Evolutionary conservation across 2,113 vertebrate genomes (phyloP), one percentile per base, ranked within the genome.

Genomic region (Sula dactylatra): DNA sequence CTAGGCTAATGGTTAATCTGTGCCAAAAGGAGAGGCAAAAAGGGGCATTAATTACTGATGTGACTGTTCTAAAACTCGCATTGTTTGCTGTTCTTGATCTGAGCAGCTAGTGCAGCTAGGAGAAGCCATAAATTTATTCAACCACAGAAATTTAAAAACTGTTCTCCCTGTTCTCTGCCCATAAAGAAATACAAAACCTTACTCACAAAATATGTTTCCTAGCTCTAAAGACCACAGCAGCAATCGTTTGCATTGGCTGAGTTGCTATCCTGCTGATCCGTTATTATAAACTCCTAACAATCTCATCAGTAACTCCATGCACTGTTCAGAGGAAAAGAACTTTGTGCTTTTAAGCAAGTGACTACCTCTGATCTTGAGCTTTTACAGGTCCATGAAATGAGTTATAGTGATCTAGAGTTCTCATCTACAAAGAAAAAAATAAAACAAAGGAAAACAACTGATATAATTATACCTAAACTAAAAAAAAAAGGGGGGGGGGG

Each of bases 401-500:
- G 8, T 52, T 76, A 32, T 1, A 49, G 32, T n/a, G 66, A 78
- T 54, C 9, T n/a, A 66, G 50, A 78, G 13, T 22, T 79, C 50
- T 44, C 44, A 62, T 66, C 18, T 54, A 19, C 13, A 73, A 77
- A 81, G 16, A 47, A 92, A 82, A 80, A 67, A 16, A 42, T 17
- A 55, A 92, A 66, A 21, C 24, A 70, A 62, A 70, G 42, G 14
- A 71, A 79, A 92, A 45, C 3, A 45, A 49, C 8, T 8, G 3
- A 66, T 45, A 66, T 8, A 77, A 84, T 65, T 59, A 69, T 5
- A 73, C 7, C 11, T 62, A 55, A 58, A 65, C 0, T 55, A 1
- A 54, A 80, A 69, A 31, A 14, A 16, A 52, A 20, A 2, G 3
- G 17, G 7, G 12, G 14, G 5, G 5, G 7, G 2, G 2, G 4